phyloP scores from a whole-genome alignment of 2,888 invertebrate species.

The Apamea epomidion region DNA sequence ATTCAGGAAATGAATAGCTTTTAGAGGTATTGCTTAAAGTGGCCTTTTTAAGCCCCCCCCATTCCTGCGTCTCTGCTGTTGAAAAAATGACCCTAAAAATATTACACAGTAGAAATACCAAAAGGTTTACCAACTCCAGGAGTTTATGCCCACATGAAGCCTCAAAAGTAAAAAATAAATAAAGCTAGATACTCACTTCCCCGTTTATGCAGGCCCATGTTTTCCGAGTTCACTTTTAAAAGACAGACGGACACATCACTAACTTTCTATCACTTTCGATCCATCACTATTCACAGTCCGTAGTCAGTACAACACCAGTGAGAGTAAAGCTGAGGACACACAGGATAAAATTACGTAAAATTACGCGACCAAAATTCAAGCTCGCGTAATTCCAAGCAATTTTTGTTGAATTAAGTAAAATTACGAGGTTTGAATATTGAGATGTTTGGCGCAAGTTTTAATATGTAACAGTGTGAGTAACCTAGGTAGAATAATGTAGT shows the following conservation, averaged over 20 bases:
- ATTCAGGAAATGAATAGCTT: too few relatives aligned
- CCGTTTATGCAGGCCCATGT: conserved; percentile 85
- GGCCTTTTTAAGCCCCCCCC: too few relatives aligned
- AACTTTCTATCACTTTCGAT: conserved; percentile 78
- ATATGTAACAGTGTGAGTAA: conserved; percentile 49
- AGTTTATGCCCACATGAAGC: not conserved
- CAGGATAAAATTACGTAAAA: conserved; percentile 61
- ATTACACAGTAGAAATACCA: not conserved
- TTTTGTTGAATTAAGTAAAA: conserved; percentile 49
- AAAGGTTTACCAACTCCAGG: not conserved
- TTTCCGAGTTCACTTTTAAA: conserved; percentile 67
- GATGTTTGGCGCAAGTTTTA: conserved; percentile 28
- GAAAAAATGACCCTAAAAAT: not conserved
- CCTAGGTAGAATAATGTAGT: conserved; percentile 32
- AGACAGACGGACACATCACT: conserved; percentile 72
- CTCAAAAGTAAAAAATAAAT: not conserved
- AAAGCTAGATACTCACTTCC: conserved; percentile 81
- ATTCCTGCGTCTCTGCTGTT: not conserved
- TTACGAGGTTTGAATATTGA: conserved; percentile 59
- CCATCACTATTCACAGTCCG: conserved; percentile 70
- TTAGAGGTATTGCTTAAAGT: too few relatives aligned
- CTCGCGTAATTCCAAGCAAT: conserved; percentile 34
- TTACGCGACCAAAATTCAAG: conserved; percentile 52
- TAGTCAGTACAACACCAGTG: conserved; percentile 50
- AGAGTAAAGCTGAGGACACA: conserved; percentile 63